phyloP scores from a whole-genome alignment of 1,140 invertebrate genomes.

The Charaxes varanes region DNA sequence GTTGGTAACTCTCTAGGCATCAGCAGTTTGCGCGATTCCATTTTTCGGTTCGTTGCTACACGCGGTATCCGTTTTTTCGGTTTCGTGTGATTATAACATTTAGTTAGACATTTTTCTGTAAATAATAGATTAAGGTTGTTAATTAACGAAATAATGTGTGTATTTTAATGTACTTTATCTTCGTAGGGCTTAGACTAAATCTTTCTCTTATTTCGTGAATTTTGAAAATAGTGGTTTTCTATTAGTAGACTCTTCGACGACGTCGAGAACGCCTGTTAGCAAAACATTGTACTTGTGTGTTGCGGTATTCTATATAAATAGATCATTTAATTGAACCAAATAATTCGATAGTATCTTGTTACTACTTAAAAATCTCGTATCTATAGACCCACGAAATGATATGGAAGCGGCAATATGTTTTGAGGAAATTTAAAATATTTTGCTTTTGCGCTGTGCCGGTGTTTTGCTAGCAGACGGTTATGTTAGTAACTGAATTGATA shows the following conservation, averaged over 20 bases:
- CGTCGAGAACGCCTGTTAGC: conserved; percentile 3
- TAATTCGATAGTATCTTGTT: no score
- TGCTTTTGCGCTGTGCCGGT: no score
- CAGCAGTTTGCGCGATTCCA: conserved; percentile 18
- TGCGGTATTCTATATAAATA: no score
- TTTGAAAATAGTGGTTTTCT: conserved; percentile 25
- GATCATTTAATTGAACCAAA: no score
- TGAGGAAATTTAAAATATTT: background rate
- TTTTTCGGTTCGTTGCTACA: conserved; percentile 6
- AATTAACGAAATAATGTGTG: conserved; percentile 45
- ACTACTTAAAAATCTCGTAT: background rate
- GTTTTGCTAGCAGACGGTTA: conserved; percentile 21
- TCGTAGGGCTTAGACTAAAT: conserved; percentile 28
- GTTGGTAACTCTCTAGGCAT: conserved; percentile 9
- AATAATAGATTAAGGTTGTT: conserved; percentile 59
- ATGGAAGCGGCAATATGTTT: no score
- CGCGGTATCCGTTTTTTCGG: conserved; percentile 8
- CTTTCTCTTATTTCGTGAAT: conserved; percentile 30
- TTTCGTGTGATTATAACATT: conserved; percentile 13
- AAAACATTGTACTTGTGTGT: conserved; percentile 5
- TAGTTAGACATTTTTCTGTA: conserved; percentile 43
- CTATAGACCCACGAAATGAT: no score
- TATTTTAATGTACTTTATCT: conserved; percentile 42
- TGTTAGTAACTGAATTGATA: conserved; percentile 31
- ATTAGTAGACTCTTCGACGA: conserved; percentile 20